Evolutionary conservation across 2,797 vertebrate species (phyloP), one percentile per base, ranked within the genome.

Genomic region (Argentina silus): DNA sequence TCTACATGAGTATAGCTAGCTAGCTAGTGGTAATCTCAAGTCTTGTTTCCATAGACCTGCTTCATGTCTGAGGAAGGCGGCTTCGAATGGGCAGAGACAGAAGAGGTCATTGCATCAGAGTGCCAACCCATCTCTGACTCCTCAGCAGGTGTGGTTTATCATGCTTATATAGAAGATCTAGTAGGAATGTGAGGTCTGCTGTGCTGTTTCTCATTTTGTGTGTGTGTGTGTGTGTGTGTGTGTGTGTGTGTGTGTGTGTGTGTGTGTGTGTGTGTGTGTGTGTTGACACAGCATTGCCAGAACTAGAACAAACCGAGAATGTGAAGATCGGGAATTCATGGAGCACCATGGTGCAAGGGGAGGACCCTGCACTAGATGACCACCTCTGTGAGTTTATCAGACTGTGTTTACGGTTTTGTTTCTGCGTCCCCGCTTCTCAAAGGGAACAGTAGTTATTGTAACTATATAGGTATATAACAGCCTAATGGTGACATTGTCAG

Each of bases 351-450:
- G 85, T 81, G 6, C 84, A 83, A 7, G 88, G 72, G 62, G 87
- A 89, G 3, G 83, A 80, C 43, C 11, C 74, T 0, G 84, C 84
- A 63, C 72, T 78, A 9, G 76, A 71, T 6, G 55, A 72, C 53
- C 87, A 83, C 0, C 90, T 92, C 45, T 87, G 92, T 93, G 88
- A 91, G 92, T 93, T 36, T 36, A 36, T 36, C 27, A 36, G 2
- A 36, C 27, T 4, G 4, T 36, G 1, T n/a, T n/a, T n/a, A n/a
- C n/a, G n/a, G n/a, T n/a, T n/a, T n/a, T n/a, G n/a, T n/a, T n/a
- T n/a, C n/a, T n/a, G n/a, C n/a, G n/a, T n/a, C n/a, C n/a, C n/a
- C n/a, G n/a, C 27, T 36, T 36, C 27, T 36, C 27, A 36, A 36
- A 36, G 27, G 1, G 1, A 36, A 36, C 27, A 1, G 4, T 36